These are phyloP conservation scores for Melipona bicolor DNA, from an alignment of 2,888 invertebrate genomes.

Conservation along the genomic window DNA sequence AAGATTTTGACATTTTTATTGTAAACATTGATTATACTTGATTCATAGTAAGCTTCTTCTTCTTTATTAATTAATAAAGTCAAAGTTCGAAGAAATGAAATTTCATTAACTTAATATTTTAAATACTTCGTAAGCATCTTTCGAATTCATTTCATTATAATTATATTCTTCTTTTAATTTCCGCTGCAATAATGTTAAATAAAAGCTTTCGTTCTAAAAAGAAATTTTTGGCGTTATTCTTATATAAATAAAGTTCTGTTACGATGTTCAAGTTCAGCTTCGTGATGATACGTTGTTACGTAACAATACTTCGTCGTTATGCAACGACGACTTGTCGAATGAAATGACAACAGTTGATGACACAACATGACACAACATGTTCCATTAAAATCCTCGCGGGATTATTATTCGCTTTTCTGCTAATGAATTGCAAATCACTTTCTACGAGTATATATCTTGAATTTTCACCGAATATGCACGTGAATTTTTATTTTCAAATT, in stretches of 20 bases:
- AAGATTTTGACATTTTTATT: too few relatives aligned
- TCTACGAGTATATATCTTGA: rapidly evolving
- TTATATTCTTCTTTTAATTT: not conserved
- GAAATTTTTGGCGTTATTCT: not conserved
- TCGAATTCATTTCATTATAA: not conserved
- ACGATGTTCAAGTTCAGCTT: not conserved
- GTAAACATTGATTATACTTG: too few relatives aligned
- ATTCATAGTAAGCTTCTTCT: too few relatives aligned
- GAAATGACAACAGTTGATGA: not conserved
- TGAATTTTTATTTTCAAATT: not conserved
- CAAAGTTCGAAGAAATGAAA: too few relatives aligned
- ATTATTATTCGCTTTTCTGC: not conserved
- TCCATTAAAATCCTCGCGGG: not conserved
- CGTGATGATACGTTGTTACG: not conserved
- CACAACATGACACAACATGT: too few relatives aligned
- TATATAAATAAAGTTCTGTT: not conserved
- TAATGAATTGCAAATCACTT: not conserved
- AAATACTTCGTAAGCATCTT: too few relatives aligned
- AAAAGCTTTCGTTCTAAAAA: too few relatives aligned
- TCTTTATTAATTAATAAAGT: too few relatives aligned
- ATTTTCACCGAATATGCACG: not conserved
- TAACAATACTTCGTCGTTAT: not conserved
- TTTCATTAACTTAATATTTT: too few relatives aligned
- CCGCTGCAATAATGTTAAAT: too few relatives aligned
- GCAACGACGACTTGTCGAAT: too few relatives aligned